Evolutionary conservation across 2,113 vertebrate species (phyloP).

Genomic region (Dolichallabes microphthalmus): DNA sequence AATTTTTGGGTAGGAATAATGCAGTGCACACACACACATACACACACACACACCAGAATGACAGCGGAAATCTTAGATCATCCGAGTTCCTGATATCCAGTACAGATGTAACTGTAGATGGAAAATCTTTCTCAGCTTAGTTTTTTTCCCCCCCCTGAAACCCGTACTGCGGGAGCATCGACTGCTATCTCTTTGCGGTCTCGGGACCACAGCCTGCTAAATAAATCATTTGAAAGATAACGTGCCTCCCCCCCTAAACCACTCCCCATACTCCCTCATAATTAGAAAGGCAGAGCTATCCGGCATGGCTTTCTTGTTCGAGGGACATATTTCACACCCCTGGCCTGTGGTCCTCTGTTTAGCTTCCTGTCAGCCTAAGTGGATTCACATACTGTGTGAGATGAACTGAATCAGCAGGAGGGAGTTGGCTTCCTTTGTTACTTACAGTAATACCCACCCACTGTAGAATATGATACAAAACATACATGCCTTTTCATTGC

Average conservation of each 20-base stretch:
- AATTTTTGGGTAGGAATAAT: background rate
- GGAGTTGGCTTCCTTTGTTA: slow-evolving; percentile 1
- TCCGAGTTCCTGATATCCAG: background rate
- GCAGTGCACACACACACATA: background rate
- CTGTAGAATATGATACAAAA: background rate
- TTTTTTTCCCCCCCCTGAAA: background rate
- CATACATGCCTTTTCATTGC: background rate
- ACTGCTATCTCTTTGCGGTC: background rate
- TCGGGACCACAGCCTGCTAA: slow-evolving; percentile 4
- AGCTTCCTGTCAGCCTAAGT: slow-evolving; percentile 23
- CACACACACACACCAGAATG: background rate
- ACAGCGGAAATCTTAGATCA: slow-evolving; percentile 35
- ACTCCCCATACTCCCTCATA: background rate
- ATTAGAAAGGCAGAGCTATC: slow-evolving; percentile 42
- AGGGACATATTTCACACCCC: slow-evolving; percentile 41
- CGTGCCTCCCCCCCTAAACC: background rate
- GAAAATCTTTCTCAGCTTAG: slow-evolving; percentile 16
- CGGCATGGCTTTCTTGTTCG: slow-evolving; percentile 13
- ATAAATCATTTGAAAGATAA: slow-evolving; percentile 23
- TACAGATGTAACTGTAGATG: background rate
- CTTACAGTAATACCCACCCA: background rate
- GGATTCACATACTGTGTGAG: slow-evolving; percentile 10
- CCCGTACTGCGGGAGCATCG: background rate
- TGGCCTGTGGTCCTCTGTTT: slow-evolving; percentile 27
- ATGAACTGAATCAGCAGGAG: slow-evolving; percentile 24